Base-by-base conservation (phyloP, 2,888 invertebrate species). In the Clunio marinus region DNA sequence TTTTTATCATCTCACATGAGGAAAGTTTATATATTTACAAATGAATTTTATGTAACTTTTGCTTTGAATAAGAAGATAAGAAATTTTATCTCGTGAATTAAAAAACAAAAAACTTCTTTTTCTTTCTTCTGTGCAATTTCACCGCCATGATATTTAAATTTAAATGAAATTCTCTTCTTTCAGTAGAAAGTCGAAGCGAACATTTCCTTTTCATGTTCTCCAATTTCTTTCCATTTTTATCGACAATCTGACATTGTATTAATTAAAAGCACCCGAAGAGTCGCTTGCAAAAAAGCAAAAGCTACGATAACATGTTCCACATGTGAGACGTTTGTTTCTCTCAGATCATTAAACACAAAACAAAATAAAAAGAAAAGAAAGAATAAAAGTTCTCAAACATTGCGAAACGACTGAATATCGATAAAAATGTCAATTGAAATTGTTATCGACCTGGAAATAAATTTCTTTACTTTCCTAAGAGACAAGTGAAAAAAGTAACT, bases 231-330 rank as follows among this genome's bases (percentile, higher is more conserved):
- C 37, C 22, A 24, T 13, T n/a, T 15, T 41, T 41, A 62, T 62
- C 35, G 59, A 37, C 24, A n/a, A 62, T 62, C 62, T 62, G 35
- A 41, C 62, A 37, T 62, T 37, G 62, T 41, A 62, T 62, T 62
- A 62, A 62, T 62, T 62, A 62, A 62, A 41, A 41, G 32, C n/a
- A 27, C 59, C 59, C 27, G 28, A 41, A 62, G 37, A 41, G 37
- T 62, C 41, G 62, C 41, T 62, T 60, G 15, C 41, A 41, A 41
- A n/a, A 15, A n/a, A n/a, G n/a, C 10, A 41, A 41, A 41, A 41
- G 10, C n/a, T n/a, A n/a, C 41, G 41, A 41, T 41, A 41, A 5
- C 41, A 5, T 41, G 41, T 15, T 41, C 41, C 41, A 41, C 10
- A 41, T 41, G 41, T 41, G 41, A 41, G 15, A 5, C 41, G 41